Evolutionary conservation across 2,888 invertebrate species (phyloP).

Genomic region (Ophonus ardosiacus): DNA sequence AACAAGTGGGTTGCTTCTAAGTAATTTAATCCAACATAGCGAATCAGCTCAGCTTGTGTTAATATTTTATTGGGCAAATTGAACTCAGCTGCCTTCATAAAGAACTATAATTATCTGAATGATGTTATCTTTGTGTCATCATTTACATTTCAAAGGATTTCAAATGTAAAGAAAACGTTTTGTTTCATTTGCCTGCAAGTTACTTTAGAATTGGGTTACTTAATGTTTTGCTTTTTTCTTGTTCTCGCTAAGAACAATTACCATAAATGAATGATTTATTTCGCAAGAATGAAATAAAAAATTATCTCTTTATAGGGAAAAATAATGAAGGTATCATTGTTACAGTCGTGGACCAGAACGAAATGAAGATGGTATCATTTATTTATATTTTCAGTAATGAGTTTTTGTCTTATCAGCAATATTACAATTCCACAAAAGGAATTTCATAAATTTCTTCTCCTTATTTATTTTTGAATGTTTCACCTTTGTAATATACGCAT

Average conservation of each 20-base stretch:
- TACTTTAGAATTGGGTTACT: constrained; percentile 7
- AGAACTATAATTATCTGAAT: constrained; percentile 49
- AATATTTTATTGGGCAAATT: constrained; percentile 26
- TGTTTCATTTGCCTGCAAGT: constrained; percentile 37
- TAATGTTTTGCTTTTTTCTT: constrained; percentile 11
- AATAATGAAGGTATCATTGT: background rate
- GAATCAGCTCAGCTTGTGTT: constrained; percentile 11
- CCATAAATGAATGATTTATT: constrained; percentile 27
- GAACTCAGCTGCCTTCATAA: constrained; percentile 23
- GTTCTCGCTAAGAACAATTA: background rate
- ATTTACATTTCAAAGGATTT: constrained; percentile 54
- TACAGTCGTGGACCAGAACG: background rate
- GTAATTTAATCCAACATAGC: constrained; percentile 10
- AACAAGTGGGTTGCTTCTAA: background rate
- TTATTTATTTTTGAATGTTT: too few relatives aligned
- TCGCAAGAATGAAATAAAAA: background rate
- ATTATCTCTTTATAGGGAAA: background rate
- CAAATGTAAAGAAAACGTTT: constrained; percentile 41
- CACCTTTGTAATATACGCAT: too few relatives aligned
- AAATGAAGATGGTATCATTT: too few relatives aligned
- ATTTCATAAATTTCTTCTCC: too few relatives aligned
- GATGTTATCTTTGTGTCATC: constrained; percentile 42
- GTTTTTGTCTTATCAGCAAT: too few relatives aligned
- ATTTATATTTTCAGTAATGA: too few relatives aligned
- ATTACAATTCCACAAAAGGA: too few relatives aligned